Evolutionary conservation across 1,140 invertebrate species (phyloP).

Genomic region (Stegodyphus dumicola): DNA sequence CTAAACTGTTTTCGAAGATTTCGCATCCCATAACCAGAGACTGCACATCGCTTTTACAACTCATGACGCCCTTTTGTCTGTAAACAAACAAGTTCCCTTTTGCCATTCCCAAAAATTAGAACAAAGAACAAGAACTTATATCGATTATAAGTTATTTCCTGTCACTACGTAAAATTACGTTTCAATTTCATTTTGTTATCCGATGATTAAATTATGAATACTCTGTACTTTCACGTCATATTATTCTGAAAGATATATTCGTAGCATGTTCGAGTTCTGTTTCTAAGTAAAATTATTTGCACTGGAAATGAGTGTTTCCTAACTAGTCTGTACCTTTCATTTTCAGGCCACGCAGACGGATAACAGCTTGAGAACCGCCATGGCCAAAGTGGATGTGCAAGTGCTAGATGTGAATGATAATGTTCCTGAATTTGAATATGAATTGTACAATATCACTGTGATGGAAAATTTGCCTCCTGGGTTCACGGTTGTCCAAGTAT

Average conservation of each 20-base stretch:
- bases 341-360: slow-evolving; percentile 65
- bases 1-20: no score
- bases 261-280: not conserved
- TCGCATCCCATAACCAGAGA: no score
- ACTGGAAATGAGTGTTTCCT: not conserved
- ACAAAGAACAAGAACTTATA: no score
- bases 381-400: slow-evolving; percentile 81
- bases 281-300: not conserved
- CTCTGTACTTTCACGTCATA: not conserved
- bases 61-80: no score
- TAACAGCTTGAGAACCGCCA: slow-evolving; percentile 64
- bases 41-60: no score
- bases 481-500: slow-evolving; percentile 83
- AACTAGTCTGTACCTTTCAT: not conserved
- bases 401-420: slow-evolving; percentile 83
- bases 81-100: no score
- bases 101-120: no score
- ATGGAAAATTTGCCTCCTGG: slow-evolving; percentile 90
- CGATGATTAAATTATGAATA: not conserved
- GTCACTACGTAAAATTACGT: not conserved
- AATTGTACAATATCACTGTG: slow-evolving; percentile 90
- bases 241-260: not conserved
- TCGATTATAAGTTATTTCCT: no score
- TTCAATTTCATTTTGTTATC: not conserved
- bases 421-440: slow-evolving; percentile 83